Percentiles rank a stretch among this genome's conserved stretches.
phyloP scores from a whole-genome alignment of 2,113 vertebrate genomes.

The Isichthys henryi region DNA sequence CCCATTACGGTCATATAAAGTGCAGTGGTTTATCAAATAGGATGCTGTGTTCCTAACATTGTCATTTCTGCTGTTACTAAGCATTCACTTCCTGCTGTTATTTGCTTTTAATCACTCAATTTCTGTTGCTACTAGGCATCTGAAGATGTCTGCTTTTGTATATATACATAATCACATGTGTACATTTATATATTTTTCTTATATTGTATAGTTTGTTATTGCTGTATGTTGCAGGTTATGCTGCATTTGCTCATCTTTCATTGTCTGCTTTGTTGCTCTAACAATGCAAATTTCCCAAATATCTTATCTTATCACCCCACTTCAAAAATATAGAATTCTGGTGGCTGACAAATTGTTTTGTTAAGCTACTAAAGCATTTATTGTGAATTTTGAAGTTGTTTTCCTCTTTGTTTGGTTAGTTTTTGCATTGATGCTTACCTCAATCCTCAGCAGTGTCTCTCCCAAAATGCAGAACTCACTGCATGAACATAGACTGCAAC shows the following conservation, averaged over 20 bases:
- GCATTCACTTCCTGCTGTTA: neutral
- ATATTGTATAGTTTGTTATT: neutral
- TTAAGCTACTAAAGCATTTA: neutral
- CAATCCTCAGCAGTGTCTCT: neutral
- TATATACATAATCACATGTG: neutral
- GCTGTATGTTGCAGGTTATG: neutral
- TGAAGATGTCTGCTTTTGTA: neutral
- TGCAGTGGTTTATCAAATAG: too few relatives aligned
- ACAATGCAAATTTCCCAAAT: neutral
- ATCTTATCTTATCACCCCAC: neutral
- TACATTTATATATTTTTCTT: neutral
- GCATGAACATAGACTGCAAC: neutral
- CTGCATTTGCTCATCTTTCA: neutral
- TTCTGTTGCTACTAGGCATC: neutral
- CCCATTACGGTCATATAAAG: neutral
- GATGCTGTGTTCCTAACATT: too few relatives aligned
- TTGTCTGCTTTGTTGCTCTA: neutral
- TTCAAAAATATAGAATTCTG: neutral
- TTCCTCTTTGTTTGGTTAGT: neutral
- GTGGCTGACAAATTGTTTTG: neutral
- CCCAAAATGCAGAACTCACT: neutral
- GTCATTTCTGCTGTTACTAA: neutral
- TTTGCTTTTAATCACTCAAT: neutral
- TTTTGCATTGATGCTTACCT: neutral
- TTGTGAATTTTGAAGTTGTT: neutral